Percentiles rank a stretch among this genome's conserved stretches.
Conservation (phyloP, 2,797 vertebrate genomes). For the Esox lucius region DNA sequence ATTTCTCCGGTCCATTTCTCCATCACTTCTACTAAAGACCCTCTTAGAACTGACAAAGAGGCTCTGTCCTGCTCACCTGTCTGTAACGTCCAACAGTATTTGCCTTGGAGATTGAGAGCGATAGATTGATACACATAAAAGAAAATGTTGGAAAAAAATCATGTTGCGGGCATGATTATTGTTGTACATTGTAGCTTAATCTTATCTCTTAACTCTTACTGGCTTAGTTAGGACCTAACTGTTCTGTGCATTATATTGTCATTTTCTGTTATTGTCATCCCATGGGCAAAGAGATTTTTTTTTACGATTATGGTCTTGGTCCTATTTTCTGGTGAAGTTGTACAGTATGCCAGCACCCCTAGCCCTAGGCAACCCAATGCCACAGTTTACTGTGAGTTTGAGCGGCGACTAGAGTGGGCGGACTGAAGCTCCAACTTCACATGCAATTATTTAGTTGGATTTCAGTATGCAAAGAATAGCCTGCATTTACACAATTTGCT, state of each 20-base stretch:
- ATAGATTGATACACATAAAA: not conserved
- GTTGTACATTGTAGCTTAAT: slow-evolving; percentile 23
- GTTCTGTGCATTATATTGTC: slow-evolving; percentile 19
- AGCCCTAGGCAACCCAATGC: not conserved
- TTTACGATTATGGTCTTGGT: not conserved
- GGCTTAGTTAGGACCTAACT: slow-evolving; percentile 23
- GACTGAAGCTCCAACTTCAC: too few relatives aligned
- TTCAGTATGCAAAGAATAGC: too few relatives aligned
- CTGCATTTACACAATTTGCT: too few relatives aligned
- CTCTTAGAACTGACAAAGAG: not conserved
- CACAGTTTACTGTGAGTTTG: not conserved
- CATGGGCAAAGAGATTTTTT: not conserved
- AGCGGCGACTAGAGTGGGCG: too few relatives aligned
- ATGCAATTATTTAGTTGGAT: too few relatives aligned
- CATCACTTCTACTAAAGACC: slow-evolving; percentile 11
- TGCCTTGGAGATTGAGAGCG: not conserved
- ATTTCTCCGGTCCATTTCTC: slow-evolving; percentile 22
- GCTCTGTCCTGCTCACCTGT: not conserved
- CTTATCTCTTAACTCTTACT: slow-evolving; percentile 17
- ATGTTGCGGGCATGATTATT: slow-evolving; percentile 6
- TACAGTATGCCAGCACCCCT: not conserved
- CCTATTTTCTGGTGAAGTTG: not conserved
- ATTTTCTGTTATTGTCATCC: slow-evolving; percentile 18
- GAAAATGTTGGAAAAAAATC: slow-evolving; percentile 3
- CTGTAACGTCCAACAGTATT: not conserved